Conservation (phyloP, 2,113 vertebrate genomes). For the Oryctolagus cuniculus region DNA sequence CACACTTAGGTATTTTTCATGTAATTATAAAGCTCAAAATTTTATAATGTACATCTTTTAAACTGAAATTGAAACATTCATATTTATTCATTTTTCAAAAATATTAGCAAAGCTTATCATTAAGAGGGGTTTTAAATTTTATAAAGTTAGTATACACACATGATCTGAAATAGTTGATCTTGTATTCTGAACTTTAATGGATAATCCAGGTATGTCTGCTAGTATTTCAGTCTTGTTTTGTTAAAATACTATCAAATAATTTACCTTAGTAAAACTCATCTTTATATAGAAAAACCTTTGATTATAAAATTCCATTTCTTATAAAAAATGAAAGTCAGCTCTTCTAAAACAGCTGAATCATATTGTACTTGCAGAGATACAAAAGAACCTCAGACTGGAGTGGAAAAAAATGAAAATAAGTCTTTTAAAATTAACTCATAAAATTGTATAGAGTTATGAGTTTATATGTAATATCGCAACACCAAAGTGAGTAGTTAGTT, state of each 20-base stretch:
- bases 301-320: slow-evolving; percentile 50
- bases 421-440: background rate
- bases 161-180: slow-evolving; percentile 13
- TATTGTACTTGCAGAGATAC: slow-evolving; percentile 31
- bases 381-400: slow-evolving; percentile 27
- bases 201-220: background rate
- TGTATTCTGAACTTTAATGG: slow-evolving; percentile 10
- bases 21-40: slow-evolving; percentile 17
- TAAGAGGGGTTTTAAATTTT: slow-evolving; percentile 42
- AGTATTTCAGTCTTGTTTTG: background rate
- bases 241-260: slow-evolving; percentile 65
- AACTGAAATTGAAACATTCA: slow-evolving; percentile 64
- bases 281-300: slow-evolving; percentile 49
- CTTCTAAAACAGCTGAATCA: slow-evolving; percentile 60
- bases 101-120: slow-evolving; percentile 6
- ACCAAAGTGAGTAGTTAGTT: background rate
- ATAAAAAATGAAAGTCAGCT: slow-evolving; percentile 45
- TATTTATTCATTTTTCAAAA: slow-evolving; percentile 38
- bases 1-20: slow-evolving; percentile 36
- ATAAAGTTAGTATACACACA: background rate
- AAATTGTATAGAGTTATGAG: no score
- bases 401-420: slow-evolving; percentile 1
- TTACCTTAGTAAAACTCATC: slow-evolving; percentile 54
- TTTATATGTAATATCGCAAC: no score
- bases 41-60: slow-evolving; percentile 54